phyloP scores from a whole-genome alignment of 2,888 invertebrate species.

The Andrena trimmerana region DNA sequence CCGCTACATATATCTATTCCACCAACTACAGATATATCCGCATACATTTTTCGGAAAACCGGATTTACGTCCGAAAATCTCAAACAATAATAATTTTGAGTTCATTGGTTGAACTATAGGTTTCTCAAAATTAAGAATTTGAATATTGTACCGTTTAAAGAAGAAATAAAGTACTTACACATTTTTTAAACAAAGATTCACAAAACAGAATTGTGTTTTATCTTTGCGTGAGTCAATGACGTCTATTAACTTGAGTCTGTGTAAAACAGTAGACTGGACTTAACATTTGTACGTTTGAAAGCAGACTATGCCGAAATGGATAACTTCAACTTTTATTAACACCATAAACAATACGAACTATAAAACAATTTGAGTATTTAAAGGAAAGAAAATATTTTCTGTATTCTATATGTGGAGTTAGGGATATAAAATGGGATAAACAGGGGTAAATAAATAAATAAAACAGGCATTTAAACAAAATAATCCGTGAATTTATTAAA shows the following conservation, averaged over 20 bases:
- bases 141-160: no score
- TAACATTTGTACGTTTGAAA: background rate
- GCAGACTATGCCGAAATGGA: background rate
- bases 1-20: no score
- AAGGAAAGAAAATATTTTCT: background rate
- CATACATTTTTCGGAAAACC: no score
- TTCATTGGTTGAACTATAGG: no score
- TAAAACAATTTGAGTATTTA: background rate
- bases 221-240: background rate
- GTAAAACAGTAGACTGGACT: background rate
- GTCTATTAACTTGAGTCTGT: background rate
- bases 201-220: background rate
- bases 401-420: background rate
- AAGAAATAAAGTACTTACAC: no score
- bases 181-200: background rate
- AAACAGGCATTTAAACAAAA: constrained; percentile 67
- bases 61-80: no score
- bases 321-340: background rate
- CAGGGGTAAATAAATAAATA: constrained; percentile 50
- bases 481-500: constrained; percentile 78
- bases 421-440: background rate
- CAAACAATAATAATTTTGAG: no score
- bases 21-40: no score
- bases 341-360: background rate
- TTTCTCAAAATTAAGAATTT: no score